These are phyloP conservation scores for Thalassarche chlororhynchos DNA, from an alignment of 2,113 vertebrate genomes.

Conservation along the genomic window DNA sequence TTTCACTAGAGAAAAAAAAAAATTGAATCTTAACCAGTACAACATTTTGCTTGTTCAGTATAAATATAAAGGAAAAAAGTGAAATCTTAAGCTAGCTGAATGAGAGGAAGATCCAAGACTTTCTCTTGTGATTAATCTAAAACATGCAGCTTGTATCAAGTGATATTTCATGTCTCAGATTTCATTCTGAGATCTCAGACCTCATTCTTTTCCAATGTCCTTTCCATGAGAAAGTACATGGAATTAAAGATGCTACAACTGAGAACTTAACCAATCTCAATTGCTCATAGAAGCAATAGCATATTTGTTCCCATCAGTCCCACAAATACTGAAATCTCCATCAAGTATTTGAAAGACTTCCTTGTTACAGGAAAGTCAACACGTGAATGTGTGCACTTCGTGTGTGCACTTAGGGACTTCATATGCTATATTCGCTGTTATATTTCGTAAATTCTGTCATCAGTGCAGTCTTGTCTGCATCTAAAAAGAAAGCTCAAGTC, in stretches of 20 bases:
- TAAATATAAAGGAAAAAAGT: neutral
- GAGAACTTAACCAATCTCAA: neutral
- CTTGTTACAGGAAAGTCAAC: neutral
- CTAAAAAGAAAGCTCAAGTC: neutral
- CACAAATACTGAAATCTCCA: neutral
- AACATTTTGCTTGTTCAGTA: neutral
- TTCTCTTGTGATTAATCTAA: neutral
- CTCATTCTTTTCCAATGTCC: neutral
- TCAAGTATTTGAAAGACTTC: neutral
- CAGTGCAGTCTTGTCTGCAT: neutral
- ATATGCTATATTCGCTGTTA: neutral
- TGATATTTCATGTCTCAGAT: neutral
- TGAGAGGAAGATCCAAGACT: neutral
- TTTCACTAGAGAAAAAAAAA: neutral
- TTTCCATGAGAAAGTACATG: neutral
- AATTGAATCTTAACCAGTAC: neutral
- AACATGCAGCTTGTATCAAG: neutral
- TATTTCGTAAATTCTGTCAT: neutral
- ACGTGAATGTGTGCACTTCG: accelerated
- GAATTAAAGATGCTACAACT: neutral
- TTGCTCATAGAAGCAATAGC: neutral
- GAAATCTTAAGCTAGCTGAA: neutral
- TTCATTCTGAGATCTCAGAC: neutral
- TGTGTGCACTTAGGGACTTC: neutral
- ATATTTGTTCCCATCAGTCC: neutral